Percentiles rank a stretch among this genome's conserved stretches.
These are phyloP conservation scores for Neomonachus schauinslandi DNA, from an alignment of 2,113 vertebrate genomes.

Conservation along the genomic window DNA sequence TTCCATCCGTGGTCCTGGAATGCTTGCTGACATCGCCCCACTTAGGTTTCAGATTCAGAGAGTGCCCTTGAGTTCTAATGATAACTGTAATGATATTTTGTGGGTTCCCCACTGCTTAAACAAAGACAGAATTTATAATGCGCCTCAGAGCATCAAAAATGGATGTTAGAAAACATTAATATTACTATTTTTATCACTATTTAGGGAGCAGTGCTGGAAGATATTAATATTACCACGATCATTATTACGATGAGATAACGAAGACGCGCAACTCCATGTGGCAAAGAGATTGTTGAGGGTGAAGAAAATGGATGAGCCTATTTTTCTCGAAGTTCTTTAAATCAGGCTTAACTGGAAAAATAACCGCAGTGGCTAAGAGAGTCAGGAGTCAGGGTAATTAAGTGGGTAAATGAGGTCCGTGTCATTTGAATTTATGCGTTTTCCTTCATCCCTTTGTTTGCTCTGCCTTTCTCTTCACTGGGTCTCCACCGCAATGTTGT, in stretches of 20 bases:
- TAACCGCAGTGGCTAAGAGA: constrained; percentile 66
- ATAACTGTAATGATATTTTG: constrained; percentile 75
- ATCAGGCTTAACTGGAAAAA: constrained; percentile 75
- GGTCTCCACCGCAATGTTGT: constrained; percentile 85
- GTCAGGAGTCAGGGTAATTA: constrained; percentile 84
- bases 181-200: constrained; percentile 85
- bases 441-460: constrained; percentile 85
- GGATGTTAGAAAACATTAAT: constrained; percentile 83
- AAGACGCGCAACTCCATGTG: constrained; percentile 76
- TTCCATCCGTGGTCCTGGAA: constrained; percentile 53
- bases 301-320: constrained; percentile 65
- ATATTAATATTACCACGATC: constrained; percentile 83
- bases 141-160: constrained; percentile 75
- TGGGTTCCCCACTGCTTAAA: constrained; percentile 80
- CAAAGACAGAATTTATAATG: constrained; percentile 83
- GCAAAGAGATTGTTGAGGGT: constrained; percentile 75
- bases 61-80: constrained; percentile 82
- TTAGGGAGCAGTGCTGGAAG: constrained; percentile 85
- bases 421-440: constrained; percentile 83
- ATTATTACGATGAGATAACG: constrained; percentile 82
- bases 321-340: constrained; percentile 77
- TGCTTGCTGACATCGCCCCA: constrained; percentile 68
- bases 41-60: constrained; percentile 60
- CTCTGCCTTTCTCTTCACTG: constrained; percentile 77
- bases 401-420: constrained; percentile 78